Evolutionary conservation across 2,113 vertebrate genomes (phyloP), one percentile per base, ranked within the genome.

Genomic region (Saccopteryx bilineata): DNA sequence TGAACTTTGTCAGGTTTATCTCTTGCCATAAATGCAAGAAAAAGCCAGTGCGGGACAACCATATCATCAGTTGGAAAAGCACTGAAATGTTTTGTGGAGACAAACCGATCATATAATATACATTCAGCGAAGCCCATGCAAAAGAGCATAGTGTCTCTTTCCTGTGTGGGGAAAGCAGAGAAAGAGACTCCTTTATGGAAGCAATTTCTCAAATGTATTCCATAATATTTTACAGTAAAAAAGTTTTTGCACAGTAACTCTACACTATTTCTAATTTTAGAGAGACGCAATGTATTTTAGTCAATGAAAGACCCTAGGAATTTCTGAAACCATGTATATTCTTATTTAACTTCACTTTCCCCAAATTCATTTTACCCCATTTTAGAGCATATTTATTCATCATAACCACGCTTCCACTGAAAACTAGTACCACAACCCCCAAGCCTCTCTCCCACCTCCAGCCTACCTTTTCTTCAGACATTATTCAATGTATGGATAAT

Each of bases 1-100:
- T 68, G 76, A 39, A n/a, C 39, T 90, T 93, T 74, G n/a, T 58
- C 75, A 87, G 31, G n/a, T 65, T 85, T 81, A 72, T 76, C 75
- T 14, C 71, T 88, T 69, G 65, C 50, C 14, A 7, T 75, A 84
- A 80, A 14, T 60, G 74, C 52, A 60, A 56, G 31, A 11, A 76
- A 79, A 94, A 79, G 26, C 5, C 19, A 48, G 7, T 33, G 52
- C 48, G 33, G n/a, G 18, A 52, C 60, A 81, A 24, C 23, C 52
- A 2, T 28, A 31, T 89, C 23, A 60, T 80, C 33, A 69, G 54
- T 46, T 33, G 69, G 31, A 61, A 66, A 54, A 56, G 24, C 15
- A 14, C 13, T 14, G 23, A 63, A 80, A 61, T 4, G 0, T 3
- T 48, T 5, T n/a, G 7, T 56, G 26, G 39, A 21, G 48, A 80